A percentile compares a stretch with the other conserved stretches of the same genome.
Conservation (phyloP, 2,797 vertebrate species). For the Cyprinodon diabolis region DNA sequence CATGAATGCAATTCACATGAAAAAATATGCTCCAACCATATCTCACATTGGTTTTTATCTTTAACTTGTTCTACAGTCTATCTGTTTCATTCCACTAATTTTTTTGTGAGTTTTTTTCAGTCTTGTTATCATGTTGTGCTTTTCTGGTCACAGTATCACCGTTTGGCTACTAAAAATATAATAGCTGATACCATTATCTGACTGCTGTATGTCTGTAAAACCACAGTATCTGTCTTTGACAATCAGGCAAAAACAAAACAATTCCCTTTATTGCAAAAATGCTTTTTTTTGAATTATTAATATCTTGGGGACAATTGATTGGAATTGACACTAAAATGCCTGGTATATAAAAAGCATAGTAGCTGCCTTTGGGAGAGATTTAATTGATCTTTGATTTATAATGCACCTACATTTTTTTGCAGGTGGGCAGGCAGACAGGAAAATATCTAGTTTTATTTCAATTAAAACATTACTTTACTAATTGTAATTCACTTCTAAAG, state of each 20-base stretch:
- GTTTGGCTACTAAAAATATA: conserved; percentile 19
- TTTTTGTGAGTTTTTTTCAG: conserved; percentile 3
- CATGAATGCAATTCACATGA: conserved; percentile 32
- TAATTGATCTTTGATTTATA: neutral
- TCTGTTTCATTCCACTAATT: neutral
- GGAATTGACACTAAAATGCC: neutral
- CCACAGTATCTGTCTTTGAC: neutral
- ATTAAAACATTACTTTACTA: too few species aligned
- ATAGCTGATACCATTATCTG: conserved; percentile 5
- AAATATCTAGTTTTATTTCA: too few species aligned
- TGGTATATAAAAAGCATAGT: neutral
- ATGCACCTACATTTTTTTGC: neutral
- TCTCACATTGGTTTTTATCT: conserved; percentile 9
- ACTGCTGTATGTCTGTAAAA: neutral
- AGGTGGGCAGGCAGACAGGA: too few species aligned
- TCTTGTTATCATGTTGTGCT: conserved; percentile 4
- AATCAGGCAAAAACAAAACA: neutral
- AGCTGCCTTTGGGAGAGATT: neutral
- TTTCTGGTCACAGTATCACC: conserved; percentile 20
- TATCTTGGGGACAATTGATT: neutral
- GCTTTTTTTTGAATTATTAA: neutral
- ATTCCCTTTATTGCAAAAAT: neutral
- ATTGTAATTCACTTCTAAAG: too few species aligned
- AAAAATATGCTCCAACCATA: conserved; percentile 19
- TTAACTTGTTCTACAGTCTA: conserved; percentile 15